Evolutionary conservation across 2,888 invertebrate genomes (phyloP), one percentile per base, ranked within the genome.

Genomic region (Oscheius sp.): DNA sequence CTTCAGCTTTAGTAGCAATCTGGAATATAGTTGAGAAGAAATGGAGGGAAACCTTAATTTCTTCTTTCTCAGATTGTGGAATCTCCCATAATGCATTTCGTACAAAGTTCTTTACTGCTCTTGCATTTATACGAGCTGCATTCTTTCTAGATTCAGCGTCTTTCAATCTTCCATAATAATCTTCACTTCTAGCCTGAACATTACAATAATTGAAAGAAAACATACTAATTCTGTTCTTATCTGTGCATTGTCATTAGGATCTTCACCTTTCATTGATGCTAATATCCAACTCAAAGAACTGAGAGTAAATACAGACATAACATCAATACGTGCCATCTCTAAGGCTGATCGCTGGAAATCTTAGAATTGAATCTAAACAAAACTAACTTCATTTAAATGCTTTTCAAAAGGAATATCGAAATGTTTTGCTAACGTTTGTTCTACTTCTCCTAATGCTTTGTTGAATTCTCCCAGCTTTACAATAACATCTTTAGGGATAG

Each of bases 71-170:
- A 9, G 50, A 14, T 36, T 6, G n/a, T 3, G 67, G 67, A 49
- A 67, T 45, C 49, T 67, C 67, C 67, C 67, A 67, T 1, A 67
- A 33, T 24, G 67, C 67, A 20, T 67, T 67, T 17, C 67, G 9
- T 3, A 67, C 49, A 24, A 67, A 67, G 14, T 57, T 59, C 59
- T 67, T 67, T 2, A 59, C 67, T 2, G 59, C 67, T 8, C 26
- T 33, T 6, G 57, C 30, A 26, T 67, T 67, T 17, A 67, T 17
- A 14, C 67, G 57, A n/a, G 67, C 59, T 20, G 67, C 67, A 1
- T 12, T 24, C 28, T 59, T 67, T 17, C 67, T 22, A 2, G 22
- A 20, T n/a, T 59, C 36, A 1, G 50, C 17, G 4, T 20, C 30
- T 12, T 59, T 67, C 24, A 67, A 32, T 20, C 59, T 20, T 8